phyloP scores from a whole-genome alignment of 1,140 invertebrate genomes.

The Microplitis mediator region DNA sequence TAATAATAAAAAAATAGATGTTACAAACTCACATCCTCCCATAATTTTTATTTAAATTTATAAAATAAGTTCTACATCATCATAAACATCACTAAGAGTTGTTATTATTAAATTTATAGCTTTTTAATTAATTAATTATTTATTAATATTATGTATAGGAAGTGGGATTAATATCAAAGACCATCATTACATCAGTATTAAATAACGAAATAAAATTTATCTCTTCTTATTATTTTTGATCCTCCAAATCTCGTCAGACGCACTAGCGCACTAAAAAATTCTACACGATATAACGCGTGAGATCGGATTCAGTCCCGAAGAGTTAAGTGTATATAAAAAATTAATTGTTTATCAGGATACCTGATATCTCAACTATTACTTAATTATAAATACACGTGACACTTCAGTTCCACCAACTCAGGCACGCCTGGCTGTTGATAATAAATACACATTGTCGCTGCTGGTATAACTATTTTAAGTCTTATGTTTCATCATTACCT shows the following conservation, averaged over 20 bases:
- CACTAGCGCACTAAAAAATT: conserved; percentile 42
- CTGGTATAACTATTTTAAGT: conserved; percentile 49
- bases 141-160: not conserved
- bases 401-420: conserved; percentile 43
- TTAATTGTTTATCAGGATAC: conserved; percentile 31
- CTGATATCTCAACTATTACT: conserved; percentile 34
- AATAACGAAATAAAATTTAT: conserved; percentile 44
- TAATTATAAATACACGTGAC: conserved; percentile 37
- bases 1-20: too few species aligned
- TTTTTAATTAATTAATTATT: not conserved
- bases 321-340: conserved; percentile 50
- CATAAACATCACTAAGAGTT: too few species aligned
- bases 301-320: conserved; percentile 48
- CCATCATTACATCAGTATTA: conserved; percentile 15
- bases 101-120: conserved; percentile 3
- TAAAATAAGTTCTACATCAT: too few species aligned
- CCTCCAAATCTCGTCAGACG: conserved; percentile 49
- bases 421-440: conserved; percentile 51
- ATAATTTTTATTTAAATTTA: too few species aligned
- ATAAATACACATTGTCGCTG: conserved; percentile 60
- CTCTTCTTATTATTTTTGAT: conserved; percentile 31
- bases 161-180: not conserved
- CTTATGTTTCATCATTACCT: conserved; percentile 9
- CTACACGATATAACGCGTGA: conserved; percentile 40
- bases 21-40: too few species aligned